Evolutionary conservation across 2,888 invertebrate genomes (phyloP).

Genomic region (Sinelater perroti): DNA sequence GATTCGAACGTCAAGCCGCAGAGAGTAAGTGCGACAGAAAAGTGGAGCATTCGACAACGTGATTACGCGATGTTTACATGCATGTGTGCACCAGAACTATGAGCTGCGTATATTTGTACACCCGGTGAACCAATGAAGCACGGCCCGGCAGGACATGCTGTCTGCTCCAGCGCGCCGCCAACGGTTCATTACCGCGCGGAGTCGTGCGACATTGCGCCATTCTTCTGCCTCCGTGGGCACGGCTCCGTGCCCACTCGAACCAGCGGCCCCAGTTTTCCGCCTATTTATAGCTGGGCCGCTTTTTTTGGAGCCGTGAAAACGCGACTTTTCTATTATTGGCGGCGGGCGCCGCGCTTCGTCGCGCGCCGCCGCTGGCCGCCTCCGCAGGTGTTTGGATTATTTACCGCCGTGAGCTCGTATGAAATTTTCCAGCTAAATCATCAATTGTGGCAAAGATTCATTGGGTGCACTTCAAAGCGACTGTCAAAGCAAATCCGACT

Average conservation of each 20-base stretch:
- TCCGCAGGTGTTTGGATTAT: conserved; percentile 22
- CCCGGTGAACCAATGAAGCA: conserved; percentile 31
- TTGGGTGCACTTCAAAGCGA: conserved; percentile 38
- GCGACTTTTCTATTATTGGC: conserved; percentile 1
- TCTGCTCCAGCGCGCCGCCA: conserved; percentile 30
- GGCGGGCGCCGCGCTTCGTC: background rate
- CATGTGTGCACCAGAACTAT: conserved; percentile 39
- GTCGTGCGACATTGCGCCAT: conserved; percentile 30
- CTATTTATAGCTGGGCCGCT: conserved; percentile 12
- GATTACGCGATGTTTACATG: conserved; percentile 37
- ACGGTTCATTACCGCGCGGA: conserved; percentile 33
- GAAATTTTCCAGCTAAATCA: conserved; percentile 38
- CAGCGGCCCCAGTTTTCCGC: conserved; percentile 12
- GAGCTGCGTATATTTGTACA: conserved; percentile 26
- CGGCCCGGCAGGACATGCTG: conserved; percentile 27
- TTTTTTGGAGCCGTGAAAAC: conserved; percentile 2
- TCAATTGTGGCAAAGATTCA: conserved; percentile 39
- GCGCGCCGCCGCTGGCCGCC: background rate
- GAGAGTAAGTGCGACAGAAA: conserved; percentile 27
- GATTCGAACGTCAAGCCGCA: conserved; percentile 15
- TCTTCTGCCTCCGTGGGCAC: conserved; percentile 34
- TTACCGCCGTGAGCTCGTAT: conserved; percentile 26
- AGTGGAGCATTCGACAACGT: conserved; percentile 31
- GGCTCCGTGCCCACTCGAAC: conserved; percentile 16
- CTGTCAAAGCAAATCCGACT: conserved; percentile 37